Evolutionary conservation across 2,797 vertebrate species (phyloP).

Genomic region (Pempheris klunzingeri): DNA sequence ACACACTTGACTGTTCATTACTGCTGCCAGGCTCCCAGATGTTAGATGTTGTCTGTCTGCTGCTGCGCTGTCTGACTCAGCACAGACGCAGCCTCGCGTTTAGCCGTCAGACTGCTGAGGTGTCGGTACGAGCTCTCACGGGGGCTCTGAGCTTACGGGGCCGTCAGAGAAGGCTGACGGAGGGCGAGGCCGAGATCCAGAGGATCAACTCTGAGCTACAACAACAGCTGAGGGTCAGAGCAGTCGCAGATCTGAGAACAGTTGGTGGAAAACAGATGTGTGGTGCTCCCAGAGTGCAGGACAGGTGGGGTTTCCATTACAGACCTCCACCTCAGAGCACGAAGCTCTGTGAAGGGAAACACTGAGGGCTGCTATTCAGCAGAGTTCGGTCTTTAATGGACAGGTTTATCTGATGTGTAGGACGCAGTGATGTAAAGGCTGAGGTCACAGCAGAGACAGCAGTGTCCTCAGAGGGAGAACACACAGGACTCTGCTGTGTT

Average conservation of each 20-base stretch:
- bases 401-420: too few relatives aligned
- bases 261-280: conserved; percentile 51
- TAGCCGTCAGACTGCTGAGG: not conserved
- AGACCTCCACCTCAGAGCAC: not conserved
- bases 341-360: not conserved
- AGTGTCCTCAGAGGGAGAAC: too few relatives aligned
- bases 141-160: not conserved
- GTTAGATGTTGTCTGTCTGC: too few relatives aligned
- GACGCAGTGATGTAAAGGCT: too few relatives aligned
- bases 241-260: conserved; percentile 41
- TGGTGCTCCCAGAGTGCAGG: not conserved
- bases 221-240: conserved; percentile 49
- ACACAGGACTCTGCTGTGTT: too few relatives aligned
- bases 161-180: not conserved
- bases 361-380: not conserved
- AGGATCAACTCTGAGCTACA: conserved; percentile 34
- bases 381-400: too few relatives aligned
- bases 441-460: too few relatives aligned
- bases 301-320: conserved; percentile 35
- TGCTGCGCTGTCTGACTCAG: not conserved
- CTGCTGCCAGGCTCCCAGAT: too few relatives aligned
- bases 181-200: conserved; percentile 26
- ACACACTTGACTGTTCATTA: too few relatives aligned
- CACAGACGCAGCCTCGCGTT: not conserved
- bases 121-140: conserved; percentile 1